Percentiles rank a stretch among this genome's conserved stretches.
Conservation (phyloP, 1,140 invertebrate genomes). For the Drosophila navojoa region DNA sequence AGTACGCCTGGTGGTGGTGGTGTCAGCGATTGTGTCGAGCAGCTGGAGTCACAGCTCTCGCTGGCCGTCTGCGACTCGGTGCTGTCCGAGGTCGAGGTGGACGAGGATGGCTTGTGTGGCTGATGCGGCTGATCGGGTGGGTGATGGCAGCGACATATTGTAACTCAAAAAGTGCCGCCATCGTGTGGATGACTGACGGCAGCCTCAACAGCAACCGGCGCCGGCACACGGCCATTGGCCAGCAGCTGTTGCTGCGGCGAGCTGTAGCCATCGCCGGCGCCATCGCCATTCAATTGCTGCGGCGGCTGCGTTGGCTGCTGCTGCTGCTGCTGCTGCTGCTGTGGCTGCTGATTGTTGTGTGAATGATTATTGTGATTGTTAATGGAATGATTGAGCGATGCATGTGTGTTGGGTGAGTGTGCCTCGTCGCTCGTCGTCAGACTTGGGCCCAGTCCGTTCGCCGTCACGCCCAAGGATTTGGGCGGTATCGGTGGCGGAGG, state of each 20-base stretch:
- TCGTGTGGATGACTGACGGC: constrained; percentile 67
- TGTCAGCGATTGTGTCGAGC: constrained; percentile 53
- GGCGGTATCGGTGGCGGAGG: constrained; percentile 79
- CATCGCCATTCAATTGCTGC: constrained; percentile 41
- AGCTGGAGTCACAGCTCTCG: constrained; percentile 59
- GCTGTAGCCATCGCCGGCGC: constrained; percentile 48
- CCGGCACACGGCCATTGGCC: constrained; percentile 40
- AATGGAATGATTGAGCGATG: constrained; percentile 70
- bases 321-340: constrained; percentile 45
- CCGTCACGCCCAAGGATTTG: constrained; percentile 67
- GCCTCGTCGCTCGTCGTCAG: constrained; percentile 44
- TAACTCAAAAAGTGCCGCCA: constrained; percentile 84
- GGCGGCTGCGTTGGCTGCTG: constrained; percentile 27
- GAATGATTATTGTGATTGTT: constrained; percentile 53
- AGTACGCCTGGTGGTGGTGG: constrained; percentile 49
- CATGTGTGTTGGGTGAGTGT: constrained; percentile 59
- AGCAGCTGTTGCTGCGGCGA: constrained; percentile 45
- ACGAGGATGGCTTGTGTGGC: constrained; percentile 80
- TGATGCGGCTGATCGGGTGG: constrained; percentile 75
- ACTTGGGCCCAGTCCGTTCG: constrained; percentile 47
- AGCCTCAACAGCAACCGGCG: constrained; percentile 52
- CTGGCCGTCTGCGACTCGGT: constrained; percentile 51
- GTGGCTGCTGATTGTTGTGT: constrained; percentile 52
- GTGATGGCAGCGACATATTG: constrained; percentile 84
- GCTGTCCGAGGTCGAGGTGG: constrained; percentile 65